These are phyloP conservation scores for Sphenodon punctatus DNA, from an alignment of 2,797 vertebrate species.

Conservation along the genomic window DNA sequence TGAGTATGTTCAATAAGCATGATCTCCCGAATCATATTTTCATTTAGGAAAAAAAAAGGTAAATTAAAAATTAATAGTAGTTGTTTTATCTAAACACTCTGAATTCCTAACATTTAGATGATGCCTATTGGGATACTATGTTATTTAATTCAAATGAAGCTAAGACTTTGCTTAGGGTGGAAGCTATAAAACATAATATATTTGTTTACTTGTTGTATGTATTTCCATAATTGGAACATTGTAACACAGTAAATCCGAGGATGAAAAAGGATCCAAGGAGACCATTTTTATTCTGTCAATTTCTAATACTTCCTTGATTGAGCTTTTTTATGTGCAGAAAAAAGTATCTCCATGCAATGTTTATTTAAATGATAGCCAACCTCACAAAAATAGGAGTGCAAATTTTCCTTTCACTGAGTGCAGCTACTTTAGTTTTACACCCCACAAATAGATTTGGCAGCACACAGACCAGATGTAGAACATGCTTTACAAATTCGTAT, in stretches of 20 bases:
- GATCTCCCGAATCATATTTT: slow-evolving; percentile 70
- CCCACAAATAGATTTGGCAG: slow-evolving; percentile 46
- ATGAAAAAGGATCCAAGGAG: slow-evolving; percentile 46
- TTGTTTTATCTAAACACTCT: slow-evolving; percentile 69
- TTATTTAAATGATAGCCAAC: background rate
- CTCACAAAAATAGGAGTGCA: background rate
- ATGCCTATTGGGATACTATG: slow-evolving; percentile 40
- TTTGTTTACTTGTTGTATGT: background rate
- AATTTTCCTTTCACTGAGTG: slow-evolving; percentile 24
- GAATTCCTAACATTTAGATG: slow-evolving; percentile 63
- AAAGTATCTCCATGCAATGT: background rate
- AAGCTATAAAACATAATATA: slow-evolving; percentile 23
- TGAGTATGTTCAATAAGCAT: slow-evolving; percentile 70
- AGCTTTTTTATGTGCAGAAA: slow-evolving; percentile 4
- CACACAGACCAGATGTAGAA: slow-evolving; percentile 2
- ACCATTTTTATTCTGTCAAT: slow-evolving; percentile 25
- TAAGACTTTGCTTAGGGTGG: slow-evolving; percentile 14
- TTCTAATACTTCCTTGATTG: slow-evolving; percentile 5
- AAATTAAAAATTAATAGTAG: slow-evolving; percentile 68
- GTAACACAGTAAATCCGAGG: slow-evolving; percentile 18
- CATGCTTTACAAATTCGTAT: slow-evolving; percentile 52
- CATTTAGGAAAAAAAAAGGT: slow-evolving; percentile 44
- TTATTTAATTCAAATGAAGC: slow-evolving; percentile 44
- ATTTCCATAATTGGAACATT: slow-evolving; percentile 39
- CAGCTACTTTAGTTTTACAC: slow-evolving; percentile 31